A percentile compares a stretch with the other conserved stretches of the same genome.
phyloP scores from a whole-genome alignment of 2,888 invertebrate species.

The Ophion obscuratus region DNA sequence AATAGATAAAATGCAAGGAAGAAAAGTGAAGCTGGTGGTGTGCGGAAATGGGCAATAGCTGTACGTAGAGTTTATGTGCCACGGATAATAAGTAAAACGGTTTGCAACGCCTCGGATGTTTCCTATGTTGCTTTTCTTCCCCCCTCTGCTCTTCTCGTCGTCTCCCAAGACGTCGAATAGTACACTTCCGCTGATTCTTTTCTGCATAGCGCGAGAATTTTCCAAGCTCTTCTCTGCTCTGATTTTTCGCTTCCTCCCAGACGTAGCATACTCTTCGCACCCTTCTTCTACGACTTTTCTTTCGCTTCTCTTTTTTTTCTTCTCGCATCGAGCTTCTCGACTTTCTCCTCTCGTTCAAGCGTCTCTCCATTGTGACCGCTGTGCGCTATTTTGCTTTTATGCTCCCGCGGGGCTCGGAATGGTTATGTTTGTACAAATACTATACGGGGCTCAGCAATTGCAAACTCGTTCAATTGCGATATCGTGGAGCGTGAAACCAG shows the following conservation, averaged over 20 bases:
- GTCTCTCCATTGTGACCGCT: conserved; percentile 22
- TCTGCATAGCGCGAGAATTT: conserved; percentile 58
- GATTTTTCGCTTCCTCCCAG: conserved; percentile 29
- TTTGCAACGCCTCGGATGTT: conserved; percentile 58
- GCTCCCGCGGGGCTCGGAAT: conserved; percentile 4
- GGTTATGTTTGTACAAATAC: conserved; percentile 13
- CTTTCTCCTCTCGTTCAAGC: conserved; percentile 2
- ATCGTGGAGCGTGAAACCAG: not conserved
- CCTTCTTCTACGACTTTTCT: conserved; percentile 7
- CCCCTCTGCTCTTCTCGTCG: conserved; percentile 14
- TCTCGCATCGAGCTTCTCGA: conserved; percentile 8
- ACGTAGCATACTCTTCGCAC: conserved; percentile 25
- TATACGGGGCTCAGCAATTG: conserved; percentile 7
- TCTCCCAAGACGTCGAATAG: conserved; percentile 64
- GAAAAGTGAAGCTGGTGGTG: not conserved
- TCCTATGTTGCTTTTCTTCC: conserved; percentile 16
- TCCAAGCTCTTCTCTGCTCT: conserved; percentile 36
- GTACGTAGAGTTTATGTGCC: conserved; percentile 65
- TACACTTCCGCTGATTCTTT: conserved; percentile 68
- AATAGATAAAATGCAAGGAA: not conserved
- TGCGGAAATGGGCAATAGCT: conserved; percentile 29
- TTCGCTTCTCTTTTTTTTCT: conserved; percentile 1
- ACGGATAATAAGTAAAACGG: conserved; percentile 67
- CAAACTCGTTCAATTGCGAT: conserved; percentile 4
- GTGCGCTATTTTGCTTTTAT: conserved; percentile 17